Evolutionary conservation across 1,140 invertebrate species (phyloP).

Genomic region (Euura lappo): DNA sequence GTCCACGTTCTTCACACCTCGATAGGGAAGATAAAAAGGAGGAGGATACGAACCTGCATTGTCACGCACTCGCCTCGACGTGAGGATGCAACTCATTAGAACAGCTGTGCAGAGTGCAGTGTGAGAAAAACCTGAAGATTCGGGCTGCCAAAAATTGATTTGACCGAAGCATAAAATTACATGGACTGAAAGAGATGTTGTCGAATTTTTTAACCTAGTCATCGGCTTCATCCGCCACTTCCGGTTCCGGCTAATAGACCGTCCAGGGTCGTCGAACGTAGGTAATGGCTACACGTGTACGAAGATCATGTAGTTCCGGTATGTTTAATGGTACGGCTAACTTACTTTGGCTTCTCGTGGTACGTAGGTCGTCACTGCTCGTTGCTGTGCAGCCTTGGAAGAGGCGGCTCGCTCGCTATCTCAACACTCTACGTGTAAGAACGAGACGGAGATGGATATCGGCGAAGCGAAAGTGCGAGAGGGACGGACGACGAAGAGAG

Average conservation of each 20-base stretch:
- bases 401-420: no score
- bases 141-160: no score
- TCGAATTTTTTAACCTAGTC: background rate
- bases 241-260: background rate
- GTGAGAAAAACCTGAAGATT: constrained; percentile 47
- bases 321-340: background rate
- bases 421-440: background rate
- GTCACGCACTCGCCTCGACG: constrained; percentile 50
- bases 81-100: constrained; percentile 62
- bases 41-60: constrained; percentile 45
- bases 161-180: background rate
- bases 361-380: background rate
- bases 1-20: background rate
- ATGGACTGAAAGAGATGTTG: background rate
- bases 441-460: background rate
- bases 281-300: background rate
- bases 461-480: background rate
- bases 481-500: background rate
- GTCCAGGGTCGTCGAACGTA: background rate
- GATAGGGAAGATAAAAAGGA: background rate
- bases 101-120: constrained; percentile 53
- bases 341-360: background rate
- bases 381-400: background rate
- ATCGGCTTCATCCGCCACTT: background rate
- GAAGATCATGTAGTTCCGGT: background rate